A percentile compares a stretch with the other conserved stretches of the same genome.
Conservation (phyloP, 2,797 vertebrate genomes). For the Rachycentron canadum region DNA sequence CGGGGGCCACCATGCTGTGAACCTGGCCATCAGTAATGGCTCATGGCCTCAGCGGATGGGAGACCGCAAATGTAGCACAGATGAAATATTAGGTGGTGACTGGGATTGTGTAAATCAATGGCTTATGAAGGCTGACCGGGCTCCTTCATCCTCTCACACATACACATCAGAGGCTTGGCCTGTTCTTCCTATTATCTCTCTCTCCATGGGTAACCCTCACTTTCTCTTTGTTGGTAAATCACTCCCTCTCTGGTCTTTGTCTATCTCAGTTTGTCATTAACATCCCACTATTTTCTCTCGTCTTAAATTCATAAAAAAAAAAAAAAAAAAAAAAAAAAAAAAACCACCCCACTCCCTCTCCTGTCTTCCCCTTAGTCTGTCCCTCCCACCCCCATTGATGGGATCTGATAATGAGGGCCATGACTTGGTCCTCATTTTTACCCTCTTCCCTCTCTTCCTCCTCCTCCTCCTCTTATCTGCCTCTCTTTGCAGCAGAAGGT, state of each 20-base stretch:
- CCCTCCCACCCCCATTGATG: slow-evolving; percentile 38
- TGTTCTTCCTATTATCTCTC: slow-evolving; percentile 61
- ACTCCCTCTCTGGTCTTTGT: slow-evolving; percentile 45
- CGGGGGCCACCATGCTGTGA: slow-evolving; percentile 79
- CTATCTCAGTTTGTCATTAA: slow-evolving; percentile 59
- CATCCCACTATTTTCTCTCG: slow-evolving; percentile 55
- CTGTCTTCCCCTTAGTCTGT: slow-evolving; percentile 3
- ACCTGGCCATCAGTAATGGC: slow-evolving; percentile 80
- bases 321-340: slow-evolving; percentile 40
- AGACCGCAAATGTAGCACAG: slow-evolving; percentile 78
- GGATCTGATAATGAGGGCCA: slow-evolving; percentile 74
- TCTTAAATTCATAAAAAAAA: slow-evolving; percentile 46
- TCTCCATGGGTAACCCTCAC: slow-evolving; percentile 50
- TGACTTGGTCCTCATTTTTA: slow-evolving; percentile 69
- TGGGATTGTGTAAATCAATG: slow-evolving; percentile 82
- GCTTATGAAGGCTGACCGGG: slow-evolving; percentile 79
- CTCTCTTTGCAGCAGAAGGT: slow-evolving; percentile 70
- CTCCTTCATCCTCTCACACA: slow-evolving; percentile 56
- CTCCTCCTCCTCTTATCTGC: slow-evolving; percentile 67
- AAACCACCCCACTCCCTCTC: background rate
- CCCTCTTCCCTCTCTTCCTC: slow-evolving; percentile 63
- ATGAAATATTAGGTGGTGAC: slow-evolving; percentile 81
- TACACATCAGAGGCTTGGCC: slow-evolving; percentile 55
- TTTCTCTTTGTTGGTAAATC: slow-evolving; percentile 71
- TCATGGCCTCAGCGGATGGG: slow-evolving; percentile 76